Base-by-base conservation (phyloP, 2,113 vertebrate genomes). In the Cephalopterus ornatus region DNA sequence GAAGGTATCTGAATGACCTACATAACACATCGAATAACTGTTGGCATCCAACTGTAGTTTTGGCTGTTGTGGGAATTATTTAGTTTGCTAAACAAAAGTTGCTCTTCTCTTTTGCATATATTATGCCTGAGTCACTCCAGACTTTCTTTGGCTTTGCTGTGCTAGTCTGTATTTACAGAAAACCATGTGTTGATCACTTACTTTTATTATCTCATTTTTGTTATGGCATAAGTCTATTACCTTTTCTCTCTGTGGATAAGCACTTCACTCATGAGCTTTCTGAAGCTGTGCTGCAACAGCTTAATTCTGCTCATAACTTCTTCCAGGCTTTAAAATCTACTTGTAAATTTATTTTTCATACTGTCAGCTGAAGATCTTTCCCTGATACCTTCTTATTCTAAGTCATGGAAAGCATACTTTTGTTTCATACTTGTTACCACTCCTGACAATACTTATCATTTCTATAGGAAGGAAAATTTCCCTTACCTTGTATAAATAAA, bases 271-370 rank as follows among this genome's bases (percentile, higher is more conserved):
- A n/a, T 4, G 9, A 96, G 41, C 41, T 94, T 88, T 74, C 66
- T 75, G n/a, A 80, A 66, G 37, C 41, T 87, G 17, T 24, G 28
- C 28, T 91, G 46, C 41, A 89, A 76, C 17, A 77, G 32, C 26
- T 84, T 88, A 79, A 76, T 89, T 94, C 75, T 74, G 12, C 22
- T 93, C 42, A 41, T 61, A 88, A 35, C 28, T 67, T 77, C 23
- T 58, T 82, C 53, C 26, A 93, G 52, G 22, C 26, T 94, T 93
- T 85, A 92, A 92, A 94, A 84, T 88, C 39, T 95, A n/a, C 63
- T 80, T 88, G 35, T 67, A 96, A 91, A 87, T 53, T 86, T 46
- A 93, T 96, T 94, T 94, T 96, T 91, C 61, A 66, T 1, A 0
- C n/a, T 67, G 21, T 68, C 88, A 88, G 2, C 41, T 66, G 61